phyloP scores from a whole-genome alignment of 2,888 invertebrate genomes.

The Ectemnius continuus region DNA sequence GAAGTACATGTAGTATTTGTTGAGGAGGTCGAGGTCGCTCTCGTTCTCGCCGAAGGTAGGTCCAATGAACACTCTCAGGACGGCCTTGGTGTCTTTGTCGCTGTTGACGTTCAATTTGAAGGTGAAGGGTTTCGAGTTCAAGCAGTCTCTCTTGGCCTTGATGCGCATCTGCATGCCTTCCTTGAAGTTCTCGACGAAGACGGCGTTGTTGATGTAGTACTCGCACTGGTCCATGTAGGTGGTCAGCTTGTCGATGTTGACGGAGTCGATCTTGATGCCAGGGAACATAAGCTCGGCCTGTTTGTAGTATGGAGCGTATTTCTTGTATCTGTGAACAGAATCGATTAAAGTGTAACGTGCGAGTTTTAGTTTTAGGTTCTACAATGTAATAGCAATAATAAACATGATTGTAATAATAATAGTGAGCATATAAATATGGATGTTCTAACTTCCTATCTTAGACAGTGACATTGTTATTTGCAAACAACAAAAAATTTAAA shows the following conservation, averaged over 20 bases:
- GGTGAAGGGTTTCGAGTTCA: slow-evolving; percentile 85
- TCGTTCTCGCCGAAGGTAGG: slow-evolving; percentile 83
- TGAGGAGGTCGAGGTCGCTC: slow-evolving; percentile 79
- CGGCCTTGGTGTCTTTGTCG: slow-evolving; percentile 81
- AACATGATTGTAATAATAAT: too few relatives aligned
- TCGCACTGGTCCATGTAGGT: slow-evolving; percentile 86
- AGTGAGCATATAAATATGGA: too few relatives aligned
- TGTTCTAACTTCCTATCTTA: too few relatives aligned
- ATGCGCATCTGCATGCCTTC: slow-evolving; percentile 79
- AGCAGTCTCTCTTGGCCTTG: slow-evolving; percentile 83
- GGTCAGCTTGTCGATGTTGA: slow-evolving; percentile 83
- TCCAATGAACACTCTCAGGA: slow-evolving; percentile 84
- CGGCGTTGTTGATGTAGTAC: slow-evolving; percentile 82
- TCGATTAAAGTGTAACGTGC: too few relatives aligned
- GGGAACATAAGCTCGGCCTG: slow-evolving; percentile 81
- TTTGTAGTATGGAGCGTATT: slow-evolving; percentile 81
- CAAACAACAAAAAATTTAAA: too few relatives aligned
- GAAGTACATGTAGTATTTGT: slow-evolving; percentile 79
- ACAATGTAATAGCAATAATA: too few relatives aligned
- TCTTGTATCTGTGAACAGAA: slow-evolving; percentile 78
- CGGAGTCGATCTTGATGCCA: slow-evolving; percentile 82
- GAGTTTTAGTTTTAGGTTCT: too few relatives aligned
- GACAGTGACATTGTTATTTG: too few relatives aligned
- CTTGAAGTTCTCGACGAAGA: slow-evolving; percentile 78
- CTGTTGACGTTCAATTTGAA: slow-evolving; percentile 82